A percentile compares a stretch with the other conserved stretches of the same genome.
phyloP scores from a whole-genome alignment of 2,113 vertebrate species.

The Melanostigma gelatinosum region DNA sequence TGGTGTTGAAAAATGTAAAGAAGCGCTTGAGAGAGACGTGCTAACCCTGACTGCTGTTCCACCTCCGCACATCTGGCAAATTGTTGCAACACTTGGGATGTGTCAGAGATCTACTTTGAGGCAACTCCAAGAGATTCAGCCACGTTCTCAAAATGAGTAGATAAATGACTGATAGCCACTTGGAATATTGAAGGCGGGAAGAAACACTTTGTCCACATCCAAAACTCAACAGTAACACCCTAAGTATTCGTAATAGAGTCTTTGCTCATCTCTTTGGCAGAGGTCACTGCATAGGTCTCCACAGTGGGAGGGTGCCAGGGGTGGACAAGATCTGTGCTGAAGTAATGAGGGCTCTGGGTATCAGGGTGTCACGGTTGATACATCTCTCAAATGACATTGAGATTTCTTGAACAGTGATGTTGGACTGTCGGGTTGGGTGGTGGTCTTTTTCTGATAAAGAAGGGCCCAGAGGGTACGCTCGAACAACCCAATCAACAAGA shows the following conservation, averaged over 20 bases:
- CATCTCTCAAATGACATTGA: slow-evolving; percentile 42
- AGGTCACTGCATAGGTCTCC: slow-evolving; percentile 29
- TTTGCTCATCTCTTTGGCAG: slow-evolving; percentile 37
- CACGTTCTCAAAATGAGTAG: not conserved
- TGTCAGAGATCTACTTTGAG: slow-evolving; percentile 3
- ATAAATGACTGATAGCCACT: not conserved
- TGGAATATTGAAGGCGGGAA: not conserved
- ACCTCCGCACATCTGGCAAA: not conserved
- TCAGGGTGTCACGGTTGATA: slow-evolving; percentile 55
- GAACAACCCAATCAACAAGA: slow-evolving; percentile 4
- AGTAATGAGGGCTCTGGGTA: slow-evolving; percentile 65
- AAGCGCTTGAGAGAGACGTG: not conserved
- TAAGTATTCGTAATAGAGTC: slow-evolving; percentile 16
- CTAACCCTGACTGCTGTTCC: not conserved
- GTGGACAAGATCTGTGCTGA: slow-evolving; percentile 68
- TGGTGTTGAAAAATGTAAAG: not conserved
- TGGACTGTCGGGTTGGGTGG: slow-evolving; percentile 13
- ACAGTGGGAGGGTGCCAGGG: slow-evolving; percentile 47
- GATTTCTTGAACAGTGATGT: slow-evolving; percentile 34
- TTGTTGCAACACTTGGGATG: not conserved
- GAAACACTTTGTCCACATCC: not conserved
- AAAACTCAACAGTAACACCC: not conserved
- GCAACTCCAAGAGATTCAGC: not conserved
- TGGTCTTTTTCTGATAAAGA: slow-evolving; percentile 28
- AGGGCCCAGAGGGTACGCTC: slow-evolving; percentile 11